Conservation (phyloP, 2,113 vertebrate species). For the Atlantisia rogersi region DNA sequence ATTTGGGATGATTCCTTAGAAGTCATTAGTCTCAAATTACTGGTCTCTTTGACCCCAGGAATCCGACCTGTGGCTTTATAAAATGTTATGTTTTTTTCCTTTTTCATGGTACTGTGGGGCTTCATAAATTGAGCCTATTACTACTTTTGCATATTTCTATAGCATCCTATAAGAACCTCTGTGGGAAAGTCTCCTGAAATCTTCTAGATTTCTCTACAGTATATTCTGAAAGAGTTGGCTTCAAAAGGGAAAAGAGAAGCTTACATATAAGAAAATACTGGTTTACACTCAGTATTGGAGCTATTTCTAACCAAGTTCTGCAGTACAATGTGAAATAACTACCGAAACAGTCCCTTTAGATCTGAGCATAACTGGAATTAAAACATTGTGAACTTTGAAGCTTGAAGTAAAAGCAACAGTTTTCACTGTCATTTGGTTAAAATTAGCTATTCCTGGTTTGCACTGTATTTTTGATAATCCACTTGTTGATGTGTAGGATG, state of each 20-base stretch:
- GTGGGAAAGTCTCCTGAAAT: not conserved
- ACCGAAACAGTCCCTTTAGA: not conserved
- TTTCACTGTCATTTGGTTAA: not conserved
- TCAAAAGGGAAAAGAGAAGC: not conserved
- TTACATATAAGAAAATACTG: not conserved
- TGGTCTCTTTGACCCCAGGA: not conserved
- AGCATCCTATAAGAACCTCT: not conserved
- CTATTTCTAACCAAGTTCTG: not conserved
- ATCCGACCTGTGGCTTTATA: not conserved
- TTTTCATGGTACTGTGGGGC: not conserved
- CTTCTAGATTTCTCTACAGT: not conserved
- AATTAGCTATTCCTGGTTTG: not conserved
- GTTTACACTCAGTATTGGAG: rapidly evolving
- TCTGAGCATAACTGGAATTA: not conserved
- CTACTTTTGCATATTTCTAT: not conserved
- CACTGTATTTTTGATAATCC: not conserved
- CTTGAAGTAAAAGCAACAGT: not conserved
- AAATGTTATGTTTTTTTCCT: not conserved
- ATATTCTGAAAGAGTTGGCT: not conserved
- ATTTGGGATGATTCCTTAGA: not conserved
- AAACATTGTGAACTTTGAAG: not conserved
- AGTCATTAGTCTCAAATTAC: not conserved
- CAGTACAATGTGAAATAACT: not conserved
- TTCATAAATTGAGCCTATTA: not conserved
- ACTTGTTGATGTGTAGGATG: not conserved